These are phyloP conservation scores for Cyanoramphus novaezelandiae DNA, from an alignment of 2,113 vertebrate genomes.

Conservation along the genomic window DNA sequence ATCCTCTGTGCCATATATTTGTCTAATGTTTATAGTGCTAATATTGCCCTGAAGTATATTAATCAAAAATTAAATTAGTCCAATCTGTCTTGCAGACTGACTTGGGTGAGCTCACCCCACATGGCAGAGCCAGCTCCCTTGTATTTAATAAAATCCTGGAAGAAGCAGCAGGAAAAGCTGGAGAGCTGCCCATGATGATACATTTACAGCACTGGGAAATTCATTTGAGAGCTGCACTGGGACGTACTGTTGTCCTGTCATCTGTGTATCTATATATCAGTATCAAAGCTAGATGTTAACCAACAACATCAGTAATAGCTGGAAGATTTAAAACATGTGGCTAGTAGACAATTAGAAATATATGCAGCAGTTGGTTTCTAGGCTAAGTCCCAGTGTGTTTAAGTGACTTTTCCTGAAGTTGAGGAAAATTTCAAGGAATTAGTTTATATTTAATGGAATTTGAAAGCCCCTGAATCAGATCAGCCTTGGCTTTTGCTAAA, in stretches of 20 bases:
- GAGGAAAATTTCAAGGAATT: background rate
- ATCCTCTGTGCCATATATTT: background rate
- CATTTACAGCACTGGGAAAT: background rate
- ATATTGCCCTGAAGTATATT: background rate
- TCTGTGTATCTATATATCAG: background rate
- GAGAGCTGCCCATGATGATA: background rate
- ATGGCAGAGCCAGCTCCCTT: background rate
- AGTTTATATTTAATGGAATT: background rate
- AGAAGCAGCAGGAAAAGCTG: background rate
- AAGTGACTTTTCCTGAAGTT: background rate
- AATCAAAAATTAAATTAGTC: background rate
- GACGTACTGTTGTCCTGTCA: background rate
- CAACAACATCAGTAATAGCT: background rate
- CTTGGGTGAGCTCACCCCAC: background rate
- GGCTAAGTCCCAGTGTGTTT: background rate
- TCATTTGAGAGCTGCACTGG: background rate
- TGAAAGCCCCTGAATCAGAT: background rate
- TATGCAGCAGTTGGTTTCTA: background rate
- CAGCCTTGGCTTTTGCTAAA: background rate
- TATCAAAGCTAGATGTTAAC: background rate
- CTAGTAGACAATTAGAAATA: background rate
- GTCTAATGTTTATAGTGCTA: background rate
- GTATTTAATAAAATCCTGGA: constrained; percentile 4
- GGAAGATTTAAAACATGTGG: background rate
- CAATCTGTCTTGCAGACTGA: background rate